Base-by-base conservation (phyloP, 1,140 invertebrate species). In the Glomeris maerens region DNA sequence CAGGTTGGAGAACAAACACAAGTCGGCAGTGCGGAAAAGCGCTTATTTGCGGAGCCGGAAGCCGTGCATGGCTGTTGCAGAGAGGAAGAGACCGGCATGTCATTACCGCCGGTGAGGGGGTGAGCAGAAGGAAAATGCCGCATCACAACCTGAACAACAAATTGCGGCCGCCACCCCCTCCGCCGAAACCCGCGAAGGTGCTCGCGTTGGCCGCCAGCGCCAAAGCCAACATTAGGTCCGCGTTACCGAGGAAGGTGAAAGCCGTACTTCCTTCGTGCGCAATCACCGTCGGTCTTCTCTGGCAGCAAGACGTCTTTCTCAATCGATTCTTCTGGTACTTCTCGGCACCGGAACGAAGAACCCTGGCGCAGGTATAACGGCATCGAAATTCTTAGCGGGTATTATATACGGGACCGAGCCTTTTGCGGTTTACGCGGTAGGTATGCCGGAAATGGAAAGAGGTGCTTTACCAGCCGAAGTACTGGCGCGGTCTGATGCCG, bases 311-410 rank as follows among this genome's bases (percentile, higher is more conserved):
- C 52, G 72, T 78, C 52, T 93, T 93, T 66, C 74, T 93, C 7
- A 73, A 73, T 22, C 73, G 75, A 53, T 88, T 93, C 69, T 92
- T 93, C 69, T 70, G 79, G 14, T 91, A 89, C 62, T 91, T 93
- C 63, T 79, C 75, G 38, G 70, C 83, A 0, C 74, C 72, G 39
- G 89, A 94, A 56, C 72, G 86, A 52, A 75, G 81, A 38, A 67
- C 76, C 3, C 70, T 93, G 54, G 82, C 86, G 17, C 81, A 86
- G 71, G 79, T n/a, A n/a, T n/a, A n/a, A n/a, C n/a, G n/a, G n/a
- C n/a, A n/a, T n/a, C n/a, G n/a, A n/a, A n/a, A n/a, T n/a, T n/a
- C n/a, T n/a, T n/a, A n/a, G n/a, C n/a, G n/a, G n/a, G n/a, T n/a
- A n/a, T n/a, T n/a, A n/a, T n/a, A n/a, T n/a, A n/a, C n/a, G n/a